phyloP scores from a whole-genome alignment of 2,113 vertebrate genomes.

The Merops nubicus region DNA sequence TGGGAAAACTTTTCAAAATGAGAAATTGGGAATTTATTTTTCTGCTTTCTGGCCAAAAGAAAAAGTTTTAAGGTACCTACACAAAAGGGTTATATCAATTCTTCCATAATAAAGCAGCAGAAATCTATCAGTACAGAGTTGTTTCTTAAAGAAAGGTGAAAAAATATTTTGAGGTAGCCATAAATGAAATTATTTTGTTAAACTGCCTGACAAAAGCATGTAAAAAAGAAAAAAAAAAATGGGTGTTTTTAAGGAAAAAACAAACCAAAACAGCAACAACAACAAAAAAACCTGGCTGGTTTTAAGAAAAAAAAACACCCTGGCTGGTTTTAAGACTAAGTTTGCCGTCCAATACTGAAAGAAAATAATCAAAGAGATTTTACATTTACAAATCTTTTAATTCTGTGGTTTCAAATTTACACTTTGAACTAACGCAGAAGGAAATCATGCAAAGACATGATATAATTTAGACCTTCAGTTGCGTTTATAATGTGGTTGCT shows the following conservation, averaged over 20 bases:
- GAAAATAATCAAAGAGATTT: neutral
- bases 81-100: neutral
- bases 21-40: neutral
- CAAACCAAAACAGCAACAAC: too few species aligned
- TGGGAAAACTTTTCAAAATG: too few species aligned
- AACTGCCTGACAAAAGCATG: neutral
- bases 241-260: too few species aligned
- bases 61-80: neutral
- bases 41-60: neutral
- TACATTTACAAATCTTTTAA: neutral
- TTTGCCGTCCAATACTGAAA: neutral
- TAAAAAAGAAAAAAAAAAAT: too few species aligned
- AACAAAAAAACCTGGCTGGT: too few species aligned
- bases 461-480: too few species aligned
- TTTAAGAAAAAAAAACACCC: too few species aligned
- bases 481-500: too few species aligned
- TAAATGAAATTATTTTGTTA: neutral
- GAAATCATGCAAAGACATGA: too few species aligned
- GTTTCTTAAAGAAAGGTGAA: neutral
- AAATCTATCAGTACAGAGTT: neutral
- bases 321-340: neutral
- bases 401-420: neutral
- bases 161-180: too few species aligned
- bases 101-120: neutral
- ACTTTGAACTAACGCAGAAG: too few species aligned